Evolutionary conservation across 2,113 vertebrate genomes (phyloP), one percentile per base, ranked within the genome.

Genomic region (Periophthalmodon schlosseri): DNA sequence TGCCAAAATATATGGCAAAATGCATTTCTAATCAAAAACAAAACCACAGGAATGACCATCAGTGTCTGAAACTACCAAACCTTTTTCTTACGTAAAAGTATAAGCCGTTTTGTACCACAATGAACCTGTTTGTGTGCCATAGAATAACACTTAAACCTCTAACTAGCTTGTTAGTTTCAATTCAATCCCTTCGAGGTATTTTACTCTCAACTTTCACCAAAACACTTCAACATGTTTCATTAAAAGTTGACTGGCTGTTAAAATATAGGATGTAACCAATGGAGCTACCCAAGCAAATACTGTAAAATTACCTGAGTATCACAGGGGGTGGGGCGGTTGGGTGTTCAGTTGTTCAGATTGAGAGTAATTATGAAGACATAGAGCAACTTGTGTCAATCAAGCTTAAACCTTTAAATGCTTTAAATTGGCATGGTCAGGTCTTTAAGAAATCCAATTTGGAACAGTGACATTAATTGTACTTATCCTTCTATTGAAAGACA

Each of bases 191-290:
- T 23, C 47, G 0, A 71, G 57, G 87, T 74, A 73, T 73, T 57
- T 83, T 63, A 81, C 88, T 86, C 85, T 75, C 70, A 67, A 36
- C 7, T 46, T 80, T 70, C 71, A 24, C 68, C 66, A 75, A 75
- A 74, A 66, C 69, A 61, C 60, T 83, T 91, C 81, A 87, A 90
- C 89, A 88, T 65, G 46, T 1, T 70, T 81, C 73, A 92, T 92
- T 91, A 90, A 24, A 65, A 50, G 72, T 23, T 10, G 64, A 63
- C 84, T 81, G 82, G 84, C 77, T 86, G 69, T 72, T 70, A 88
- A 66, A 86, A 23, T 71, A 33, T 67, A 44, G 77, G 72, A 70
- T 72, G 50, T 3, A 34, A 9, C 47, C 47, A 80, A 76, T 74
- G 68, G 54, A 77, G 63, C 68, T 60, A 80, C 67, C 85, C 84